phyloP scores from a whole-genome alignment of 2,113 vertebrate species.

The Cyphotilapia sp. region DNA sequence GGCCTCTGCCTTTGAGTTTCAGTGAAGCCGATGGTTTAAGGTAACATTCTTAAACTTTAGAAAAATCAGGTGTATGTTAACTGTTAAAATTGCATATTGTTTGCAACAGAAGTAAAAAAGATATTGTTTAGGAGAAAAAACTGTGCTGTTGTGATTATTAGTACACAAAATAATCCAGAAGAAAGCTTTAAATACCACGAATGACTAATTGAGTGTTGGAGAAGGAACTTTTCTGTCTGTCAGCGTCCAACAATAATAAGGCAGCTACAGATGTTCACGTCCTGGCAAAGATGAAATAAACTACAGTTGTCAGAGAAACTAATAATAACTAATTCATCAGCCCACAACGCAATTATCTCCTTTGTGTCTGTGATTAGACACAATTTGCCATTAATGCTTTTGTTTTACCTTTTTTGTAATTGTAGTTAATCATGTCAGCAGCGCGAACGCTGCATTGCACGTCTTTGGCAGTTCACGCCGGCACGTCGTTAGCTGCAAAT shows the following conservation, averaged over 20 bases:
- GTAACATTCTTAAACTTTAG: rapidly evolving
- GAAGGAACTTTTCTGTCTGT: not conserved
- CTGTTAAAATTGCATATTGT: not conserved
- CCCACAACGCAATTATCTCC: slow-evolving; percentile 7
- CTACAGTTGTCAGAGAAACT: slow-evolving; percentile 1
- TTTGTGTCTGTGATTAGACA: slow-evolving; percentile 43
- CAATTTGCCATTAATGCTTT: slow-evolving; percentile 16
- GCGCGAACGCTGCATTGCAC: not conserved
- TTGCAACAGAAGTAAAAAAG: rapidly evolving
- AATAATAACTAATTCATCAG: slow-evolving; percentile 25
- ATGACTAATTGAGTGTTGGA: not conserved
- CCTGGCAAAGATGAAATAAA: not conserved
- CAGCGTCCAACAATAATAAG: not conserved
- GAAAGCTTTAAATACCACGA: not conserved
- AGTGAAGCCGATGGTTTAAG: rapidly evolving
- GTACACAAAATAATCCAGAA: not conserved
- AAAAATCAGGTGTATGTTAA: rapidly evolving
- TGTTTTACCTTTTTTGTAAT: slow-evolving; percentile 39
- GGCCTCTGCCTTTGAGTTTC: not conserved
- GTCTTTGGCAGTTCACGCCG: not conserved
- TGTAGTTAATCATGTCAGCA: slow-evolving; percentile 36
- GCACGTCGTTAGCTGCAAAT: slow-evolving; percentile 30
- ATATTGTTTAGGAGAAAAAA: not conserved
- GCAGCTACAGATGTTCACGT: slow-evolving; percentile 40
- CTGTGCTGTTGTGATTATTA: not conserved